These are phyloP conservation scores for Holcopasites calliopsidis DNA, from an alignment of 1,140 invertebrate genomes.

Conservation along the genomic window DNA sequence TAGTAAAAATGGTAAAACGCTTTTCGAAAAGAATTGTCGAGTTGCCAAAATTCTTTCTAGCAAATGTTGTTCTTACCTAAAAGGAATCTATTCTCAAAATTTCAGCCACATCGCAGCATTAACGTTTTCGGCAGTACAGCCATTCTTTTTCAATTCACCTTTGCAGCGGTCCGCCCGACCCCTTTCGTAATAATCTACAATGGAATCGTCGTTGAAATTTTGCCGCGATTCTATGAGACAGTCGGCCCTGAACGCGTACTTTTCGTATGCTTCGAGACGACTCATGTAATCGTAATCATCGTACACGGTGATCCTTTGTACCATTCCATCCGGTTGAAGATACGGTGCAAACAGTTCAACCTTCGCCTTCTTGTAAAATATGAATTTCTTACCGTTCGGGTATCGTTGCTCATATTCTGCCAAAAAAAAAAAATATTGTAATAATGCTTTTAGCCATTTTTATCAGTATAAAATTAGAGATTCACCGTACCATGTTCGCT, in stretches of 20 bases:
- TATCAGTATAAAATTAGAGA: not conserved
- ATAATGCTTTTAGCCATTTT: not conserved
- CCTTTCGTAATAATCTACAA: slow-evolving; percentile 84
- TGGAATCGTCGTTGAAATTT: slow-evolving; percentile 80
- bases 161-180: slow-evolving; percentile 86
- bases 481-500: slow-evolving; percentile 80
- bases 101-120: too few relatives aligned
- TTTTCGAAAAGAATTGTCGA: too few relatives aligned
- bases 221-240: slow-evolving; percentile 82
- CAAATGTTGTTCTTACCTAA: too few relatives aligned
- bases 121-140: too few relatives aligned
- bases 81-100: too few relatives aligned
- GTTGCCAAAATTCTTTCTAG: too few relatives aligned
- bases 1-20: too few relatives aligned
- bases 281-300: slow-evolving; percentile 84
- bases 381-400: slow-evolving; percentile 85
- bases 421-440: slow-evolving; percentile 6
- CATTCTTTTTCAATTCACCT: too few relatives aligned
- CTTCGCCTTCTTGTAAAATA: slow-evolving; percentile 87
- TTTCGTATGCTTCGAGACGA: slow-evolving; percentile 83
- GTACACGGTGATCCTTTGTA: slow-evolving; percentile 85
- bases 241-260: slow-evolving; percentile 86
- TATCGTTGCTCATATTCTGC: slow-evolving; percentile 87
- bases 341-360: slow-evolving; percentile 90
- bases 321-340: slow-evolving; percentile 85